These are phyloP conservation scores for Neostethus bicornis DNA, from an alignment of 2,797 vertebrate species.

Conservation along the genomic window DNA sequence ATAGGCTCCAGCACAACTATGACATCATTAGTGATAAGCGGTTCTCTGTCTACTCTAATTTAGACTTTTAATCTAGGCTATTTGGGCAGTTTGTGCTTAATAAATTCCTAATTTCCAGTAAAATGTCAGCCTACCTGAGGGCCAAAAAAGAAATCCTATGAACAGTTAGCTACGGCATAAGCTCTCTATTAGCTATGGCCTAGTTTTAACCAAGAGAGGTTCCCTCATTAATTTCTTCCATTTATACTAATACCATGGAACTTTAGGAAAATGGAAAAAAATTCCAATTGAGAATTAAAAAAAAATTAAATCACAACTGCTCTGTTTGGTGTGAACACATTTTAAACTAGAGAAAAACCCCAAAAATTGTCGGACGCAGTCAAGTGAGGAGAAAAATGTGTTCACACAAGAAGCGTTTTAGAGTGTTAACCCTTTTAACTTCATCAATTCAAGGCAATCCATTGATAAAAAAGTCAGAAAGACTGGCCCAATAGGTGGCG, in stretches of 20 bases:
- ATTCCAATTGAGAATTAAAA: not conserved
- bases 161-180: no score
- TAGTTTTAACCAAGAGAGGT: not conserved
- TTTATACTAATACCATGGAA: not conserved
- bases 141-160: not conserved
- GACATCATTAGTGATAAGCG: no score
- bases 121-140: not conserved
- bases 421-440: not conserved
- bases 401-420: not conserved
- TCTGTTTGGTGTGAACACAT: not conserved
- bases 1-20: no score
- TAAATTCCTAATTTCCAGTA: not conserved
- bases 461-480: slow-evolving; percentile 5
- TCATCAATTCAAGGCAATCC: not conserved
- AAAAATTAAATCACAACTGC: not conserved
- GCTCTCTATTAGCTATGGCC: not conserved
- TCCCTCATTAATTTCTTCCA: not conserved
- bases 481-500: slow-evolving; percentile 66
- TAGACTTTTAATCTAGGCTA: not conserved
- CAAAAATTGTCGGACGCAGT: not conserved
- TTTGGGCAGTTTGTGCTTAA: not conserved
- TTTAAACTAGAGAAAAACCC: not conserved
- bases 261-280: not conserved
- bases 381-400: not conserved
- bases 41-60: no score